A percentile compares a stretch with the other conserved stretches of the same genome.
These are phyloP conservation scores for Poeciliopsis retropinna DNA, from an alignment of 2,113 vertebrate genomes.

Conservation along the genomic window DNA sequence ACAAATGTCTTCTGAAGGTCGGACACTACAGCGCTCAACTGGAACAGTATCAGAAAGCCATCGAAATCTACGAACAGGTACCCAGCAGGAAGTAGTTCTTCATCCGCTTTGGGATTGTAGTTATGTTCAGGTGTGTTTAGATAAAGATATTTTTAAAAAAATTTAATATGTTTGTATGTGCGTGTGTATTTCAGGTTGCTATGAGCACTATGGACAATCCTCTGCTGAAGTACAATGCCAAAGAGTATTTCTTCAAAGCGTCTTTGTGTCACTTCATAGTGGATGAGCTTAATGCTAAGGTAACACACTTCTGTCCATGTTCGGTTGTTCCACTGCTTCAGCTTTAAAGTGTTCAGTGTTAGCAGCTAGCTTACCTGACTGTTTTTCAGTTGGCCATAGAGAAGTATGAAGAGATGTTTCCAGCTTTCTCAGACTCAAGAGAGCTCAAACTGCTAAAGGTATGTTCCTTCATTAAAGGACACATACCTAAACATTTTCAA, in stretches of 20 bases:
- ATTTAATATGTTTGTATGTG: background rate
- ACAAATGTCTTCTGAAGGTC: conserved; percentile 98
- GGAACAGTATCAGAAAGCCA: conserved; percentile 96
- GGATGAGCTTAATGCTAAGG: conserved; percentile 97
- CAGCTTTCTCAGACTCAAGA: conserved; percentile 90
- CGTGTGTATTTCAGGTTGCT: conserved; percentile 83
- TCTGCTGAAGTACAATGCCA: conserved; percentile 95
- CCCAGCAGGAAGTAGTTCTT: conserved; percentile 56
- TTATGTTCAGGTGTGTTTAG: too few relatives aligned
- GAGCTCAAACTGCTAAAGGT: conserved; percentile 93
- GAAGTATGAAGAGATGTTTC: conserved; percentile 94
- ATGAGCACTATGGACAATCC: conserved; percentile 98
- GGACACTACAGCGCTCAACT: conserved; percentile 94
- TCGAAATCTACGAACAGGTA: conserved; percentile 99
- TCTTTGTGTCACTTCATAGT: conserved; percentile 98
- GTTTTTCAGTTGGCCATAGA: conserved; percentile 86
- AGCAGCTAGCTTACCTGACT: background rate
- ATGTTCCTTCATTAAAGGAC: conserved; percentile 8
- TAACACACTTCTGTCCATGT: conserved; percentile 46
- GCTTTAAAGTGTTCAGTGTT: background rate
- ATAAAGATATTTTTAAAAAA: too few relatives aligned
- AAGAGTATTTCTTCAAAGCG: conserved; percentile 99
- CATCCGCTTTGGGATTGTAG: background rate
- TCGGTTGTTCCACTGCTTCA: background rate
- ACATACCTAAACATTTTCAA: too few relatives aligned